Evolutionary conservation across 2,888 invertebrate species (phyloP).

Genomic region (Aphodius sticticus): DNA sequence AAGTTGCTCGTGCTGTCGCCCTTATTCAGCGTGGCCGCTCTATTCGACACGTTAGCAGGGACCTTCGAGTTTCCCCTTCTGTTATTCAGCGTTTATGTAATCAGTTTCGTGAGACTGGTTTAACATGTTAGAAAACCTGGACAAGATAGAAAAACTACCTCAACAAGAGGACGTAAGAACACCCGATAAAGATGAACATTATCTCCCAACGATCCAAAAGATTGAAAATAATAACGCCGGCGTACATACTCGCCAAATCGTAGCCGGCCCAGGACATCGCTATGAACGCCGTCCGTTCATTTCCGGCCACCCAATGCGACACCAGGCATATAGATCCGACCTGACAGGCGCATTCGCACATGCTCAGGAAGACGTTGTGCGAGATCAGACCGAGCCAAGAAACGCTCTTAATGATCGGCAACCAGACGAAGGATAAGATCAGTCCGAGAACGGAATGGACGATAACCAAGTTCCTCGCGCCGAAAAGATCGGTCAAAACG

Average conservation of each 20-base stretch:
- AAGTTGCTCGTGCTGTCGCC: too few species aligned
- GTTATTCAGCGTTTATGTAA: too few species aligned
- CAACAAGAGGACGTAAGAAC: background rate
- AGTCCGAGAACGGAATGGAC: constrained; percentile 7
- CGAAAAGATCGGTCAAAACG: background rate
- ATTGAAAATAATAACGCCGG: background rate
- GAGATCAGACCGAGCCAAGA: background rate
- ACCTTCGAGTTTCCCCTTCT: too few species aligned
- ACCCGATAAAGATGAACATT: background rate
- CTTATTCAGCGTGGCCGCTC: too few species aligned
- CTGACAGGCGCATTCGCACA: background rate
- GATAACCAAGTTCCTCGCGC: background rate
- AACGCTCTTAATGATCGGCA: background rate
- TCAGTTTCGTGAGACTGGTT: too few species aligned
- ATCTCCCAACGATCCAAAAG: background rate
- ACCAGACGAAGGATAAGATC: background rate
- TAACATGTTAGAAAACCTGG: too few species aligned
- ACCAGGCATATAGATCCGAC: background rate
- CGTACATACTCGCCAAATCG: background rate
- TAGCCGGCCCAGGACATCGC: background rate
- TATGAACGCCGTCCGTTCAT: background rate
- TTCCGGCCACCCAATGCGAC: background rate
- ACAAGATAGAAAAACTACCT: too few species aligned
- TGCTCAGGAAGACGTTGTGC: background rate
- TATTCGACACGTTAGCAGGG: too few species aligned